A percentile compares a stretch with the other conserved stretches of the same genome.
Evolutionary conservation across 2,888 invertebrate species (phyloP).

Genomic region (Phania funesta): DNA sequence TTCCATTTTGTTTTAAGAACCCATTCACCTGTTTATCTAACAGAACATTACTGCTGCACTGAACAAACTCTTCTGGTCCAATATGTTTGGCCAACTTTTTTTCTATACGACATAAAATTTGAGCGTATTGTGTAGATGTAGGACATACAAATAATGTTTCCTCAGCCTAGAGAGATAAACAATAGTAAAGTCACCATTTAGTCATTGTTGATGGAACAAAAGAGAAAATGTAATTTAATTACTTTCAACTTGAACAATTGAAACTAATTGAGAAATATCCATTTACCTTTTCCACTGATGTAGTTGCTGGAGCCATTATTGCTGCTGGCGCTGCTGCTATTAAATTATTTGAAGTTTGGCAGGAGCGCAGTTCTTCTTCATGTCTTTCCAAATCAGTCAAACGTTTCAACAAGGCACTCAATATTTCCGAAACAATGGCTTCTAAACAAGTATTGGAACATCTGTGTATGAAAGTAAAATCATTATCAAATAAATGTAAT

Average conservation of each 20-base stretch:
- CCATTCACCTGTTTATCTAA: conserved; percentile 78
- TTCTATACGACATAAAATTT: conserved; percentile 79
- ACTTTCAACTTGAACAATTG: conserved; percentile 21
- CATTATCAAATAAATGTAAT: conserved; percentile 22
- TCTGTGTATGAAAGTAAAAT: conserved; percentile 69
- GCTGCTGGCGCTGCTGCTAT: conserved; percentile 3
- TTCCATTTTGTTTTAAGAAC: neutral
- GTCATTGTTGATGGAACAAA: neutral
- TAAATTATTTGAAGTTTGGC: conserved; percentile 74
- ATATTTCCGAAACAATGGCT: conserved; percentile 79
- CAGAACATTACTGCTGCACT: conserved; percentile 79
- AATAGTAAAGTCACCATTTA: conserved; percentile 15
- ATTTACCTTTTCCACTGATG: conserved; percentile 74
- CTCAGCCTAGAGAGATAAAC: conserved; percentile 63
- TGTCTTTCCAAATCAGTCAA: conserved; percentile 81
- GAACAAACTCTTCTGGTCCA: conserved; percentile 80
- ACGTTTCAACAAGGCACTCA: conserved; percentile 81
- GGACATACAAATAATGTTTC: conserved; percentile 75
- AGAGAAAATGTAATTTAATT: conserved; percentile 21
- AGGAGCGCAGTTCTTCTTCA: conserved; percentile 80
- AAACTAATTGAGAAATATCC: neutral
- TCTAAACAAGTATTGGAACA: conserved; percentile 80
- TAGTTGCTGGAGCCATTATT: neutral
- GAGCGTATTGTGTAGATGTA: conserved; percentile 79
- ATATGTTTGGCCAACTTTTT: conserved; percentile 80